Conservation (phyloP, 2,888 invertebrate species). For the Saturnia pavonia region DNA sequence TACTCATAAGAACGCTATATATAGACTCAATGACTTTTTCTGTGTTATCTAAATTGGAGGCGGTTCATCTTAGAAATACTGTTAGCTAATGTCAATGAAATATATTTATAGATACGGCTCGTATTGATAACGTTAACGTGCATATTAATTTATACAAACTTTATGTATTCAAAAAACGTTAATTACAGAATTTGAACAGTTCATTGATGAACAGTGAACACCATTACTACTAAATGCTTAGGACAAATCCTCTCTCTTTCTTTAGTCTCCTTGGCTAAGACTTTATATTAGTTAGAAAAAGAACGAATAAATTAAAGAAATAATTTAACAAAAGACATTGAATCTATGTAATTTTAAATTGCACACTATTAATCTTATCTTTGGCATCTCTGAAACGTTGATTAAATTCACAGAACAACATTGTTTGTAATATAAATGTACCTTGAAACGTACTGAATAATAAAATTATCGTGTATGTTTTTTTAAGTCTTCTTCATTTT, state of each 20-base stretch:
- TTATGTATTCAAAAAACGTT: not conserved
- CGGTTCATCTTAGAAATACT: not conserved
- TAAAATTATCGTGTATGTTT: no score
- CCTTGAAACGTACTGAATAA: no score
- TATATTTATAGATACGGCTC: no score
- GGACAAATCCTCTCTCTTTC: not conserved
- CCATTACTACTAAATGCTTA: not conserved
- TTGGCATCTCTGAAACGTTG: not conserved
- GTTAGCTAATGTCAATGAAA: not conserved
- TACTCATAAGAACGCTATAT: not conserved
- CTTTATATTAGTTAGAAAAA: not conserved
- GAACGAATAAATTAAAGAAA: no score
- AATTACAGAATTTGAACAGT: not conserved
- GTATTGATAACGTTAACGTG: not conserved
- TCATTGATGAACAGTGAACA: not conserved
- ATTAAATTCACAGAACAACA: not conserved
- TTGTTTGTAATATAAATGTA: no score
- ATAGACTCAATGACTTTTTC: conserved; percentile 11
- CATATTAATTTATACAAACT: not conserved
- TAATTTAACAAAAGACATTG: no score
- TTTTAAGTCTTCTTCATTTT: no score
- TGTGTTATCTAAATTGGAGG: conserved; percentile 3
- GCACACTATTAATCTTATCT: not conserved
- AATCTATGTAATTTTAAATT: not conserved
- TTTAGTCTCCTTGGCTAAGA: not conserved